These are phyloP conservation scores for Catotricha subobsoleta DNA, from an alignment of 2,888 invertebrate species.

Conservation along the genomic window DNA sequence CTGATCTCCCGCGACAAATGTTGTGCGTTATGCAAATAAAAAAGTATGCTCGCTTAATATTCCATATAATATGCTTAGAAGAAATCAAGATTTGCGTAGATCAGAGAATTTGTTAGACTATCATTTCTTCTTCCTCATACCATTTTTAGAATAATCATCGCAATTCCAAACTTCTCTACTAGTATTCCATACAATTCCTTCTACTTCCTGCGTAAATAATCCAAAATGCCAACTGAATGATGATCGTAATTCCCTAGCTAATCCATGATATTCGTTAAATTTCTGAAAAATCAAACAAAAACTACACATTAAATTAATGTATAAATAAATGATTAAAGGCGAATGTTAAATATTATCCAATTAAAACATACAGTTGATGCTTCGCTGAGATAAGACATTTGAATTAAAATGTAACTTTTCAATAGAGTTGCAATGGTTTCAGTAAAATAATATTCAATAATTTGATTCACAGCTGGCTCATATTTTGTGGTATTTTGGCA, in stretches of 20 bases:
- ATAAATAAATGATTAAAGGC: background rate
- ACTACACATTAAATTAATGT: background rate
- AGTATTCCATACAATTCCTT: background rate
- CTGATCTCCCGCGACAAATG: too few relatives aligned
- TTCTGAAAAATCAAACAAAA: background rate
- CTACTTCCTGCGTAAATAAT: background rate
- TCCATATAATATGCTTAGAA: too few relatives aligned
- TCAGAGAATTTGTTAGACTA: too few relatives aligned
- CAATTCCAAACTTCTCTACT: background rate
- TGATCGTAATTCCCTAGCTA: background rate
- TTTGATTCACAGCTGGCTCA: background rate
- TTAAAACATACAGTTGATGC: background rate
- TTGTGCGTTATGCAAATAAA: too few relatives aligned
- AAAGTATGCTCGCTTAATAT: too few relatives aligned
- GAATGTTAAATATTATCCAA: too few relatives aligned
- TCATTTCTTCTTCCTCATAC: too few relatives aligned
- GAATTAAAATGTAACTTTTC: background rate
- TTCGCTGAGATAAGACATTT: background rate
- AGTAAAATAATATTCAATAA: background rate
- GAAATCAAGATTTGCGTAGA: too few relatives aligned
- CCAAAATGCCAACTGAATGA: background rate
- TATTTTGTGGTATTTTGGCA: background rate
- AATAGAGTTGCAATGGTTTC: background rate
- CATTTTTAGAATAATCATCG: background rate
- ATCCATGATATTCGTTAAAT: background rate